Conservation (phyloP, 2,113 vertebrate genomes). For the Ursus arctos region DNA sequence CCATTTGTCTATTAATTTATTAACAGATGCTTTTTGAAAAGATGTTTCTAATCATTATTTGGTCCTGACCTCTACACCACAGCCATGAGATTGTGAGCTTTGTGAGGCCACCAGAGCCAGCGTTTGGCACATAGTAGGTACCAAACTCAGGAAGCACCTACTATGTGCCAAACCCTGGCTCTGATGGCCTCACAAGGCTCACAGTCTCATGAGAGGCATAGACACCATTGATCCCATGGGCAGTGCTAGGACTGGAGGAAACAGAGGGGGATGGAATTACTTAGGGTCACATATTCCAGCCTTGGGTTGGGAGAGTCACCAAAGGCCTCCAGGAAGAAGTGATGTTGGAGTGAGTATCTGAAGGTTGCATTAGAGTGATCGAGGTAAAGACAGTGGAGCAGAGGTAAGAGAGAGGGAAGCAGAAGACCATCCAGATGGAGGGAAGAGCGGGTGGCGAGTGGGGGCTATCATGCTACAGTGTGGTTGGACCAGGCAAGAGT, state of each 20-base stretch:
- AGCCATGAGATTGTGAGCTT: background rate
- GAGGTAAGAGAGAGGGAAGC: background rate
- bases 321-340: background rate
- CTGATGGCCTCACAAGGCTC: background rate
- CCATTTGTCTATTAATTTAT: slow-evolving; percentile 5
- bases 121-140: background rate
- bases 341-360: background rate
- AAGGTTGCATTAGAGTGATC: background rate
- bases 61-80: background rate
- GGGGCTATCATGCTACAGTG: background rate
- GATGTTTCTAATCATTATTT: background rate
- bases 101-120: background rate
- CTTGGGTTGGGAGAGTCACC: background rate
- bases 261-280: fast-evolving
- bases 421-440: background rate
- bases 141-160: background rate
- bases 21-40: background rate
- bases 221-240: too few species aligned
- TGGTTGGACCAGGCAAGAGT: background rate
- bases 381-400: background rate
- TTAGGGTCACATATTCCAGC: background rate
- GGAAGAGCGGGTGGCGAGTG: background rate
- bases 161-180: background rate
- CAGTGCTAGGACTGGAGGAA: background rate
- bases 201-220: background rate